Percentiles rank a stretch among this genome's conserved stretches.
These are phyloP conservation scores for Euschistus heros DNA, from an alignment of 1,140 invertebrate genomes.

Conservation along the genomic window DNA sequence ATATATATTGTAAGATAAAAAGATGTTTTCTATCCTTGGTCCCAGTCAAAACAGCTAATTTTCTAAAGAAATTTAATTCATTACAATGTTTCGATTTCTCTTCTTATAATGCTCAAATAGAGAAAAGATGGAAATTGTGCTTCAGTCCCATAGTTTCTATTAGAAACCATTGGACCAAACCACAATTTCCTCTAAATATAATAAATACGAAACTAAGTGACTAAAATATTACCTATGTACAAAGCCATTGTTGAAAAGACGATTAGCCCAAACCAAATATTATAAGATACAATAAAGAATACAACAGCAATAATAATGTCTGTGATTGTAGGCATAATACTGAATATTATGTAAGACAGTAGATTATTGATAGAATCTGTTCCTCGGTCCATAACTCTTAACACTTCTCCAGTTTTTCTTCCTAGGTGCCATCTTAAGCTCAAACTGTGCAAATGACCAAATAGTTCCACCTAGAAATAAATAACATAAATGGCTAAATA, in stretches of 20 bases:
- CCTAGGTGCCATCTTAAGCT: conserved; percentile 83
- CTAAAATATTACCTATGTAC: conserved; percentile 67
- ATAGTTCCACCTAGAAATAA: conserved; percentile 55
- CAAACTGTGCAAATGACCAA: conserved; percentile 74
- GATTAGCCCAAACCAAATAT: conserved; percentile 87
- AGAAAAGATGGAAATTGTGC: too few relatives aligned
- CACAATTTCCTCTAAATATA: too few relatives aligned
- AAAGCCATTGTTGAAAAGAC: conserved; percentile 84
- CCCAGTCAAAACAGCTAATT: too few relatives aligned
- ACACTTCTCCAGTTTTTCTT: conserved; percentile 89
- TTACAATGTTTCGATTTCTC: too few relatives aligned
- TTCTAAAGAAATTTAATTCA: too few relatives aligned
- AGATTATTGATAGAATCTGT: conserved; percentile 90
- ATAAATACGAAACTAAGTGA: too few relatives aligned
- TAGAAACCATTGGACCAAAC: too few relatives aligned
- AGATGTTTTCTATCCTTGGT: too few relatives aligned
- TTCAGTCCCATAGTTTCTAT: too few relatives aligned
- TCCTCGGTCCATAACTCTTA: conserved; percentile 88
- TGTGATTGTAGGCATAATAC: conserved; percentile 79
- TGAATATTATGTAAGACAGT: conserved; percentile 77
- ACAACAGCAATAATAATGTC: conserved; percentile 89
- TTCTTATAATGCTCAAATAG: too few relatives aligned
- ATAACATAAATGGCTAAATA: too few relatives aligned
- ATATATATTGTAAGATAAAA: too few relatives aligned
- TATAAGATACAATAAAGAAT: conserved; percentile 79